These are phyloP conservation scores for Aphelenchoides bicaudatus DNA, from an alignment of 2,888 invertebrate genomes.

Conservation along the genomic window DNA sequence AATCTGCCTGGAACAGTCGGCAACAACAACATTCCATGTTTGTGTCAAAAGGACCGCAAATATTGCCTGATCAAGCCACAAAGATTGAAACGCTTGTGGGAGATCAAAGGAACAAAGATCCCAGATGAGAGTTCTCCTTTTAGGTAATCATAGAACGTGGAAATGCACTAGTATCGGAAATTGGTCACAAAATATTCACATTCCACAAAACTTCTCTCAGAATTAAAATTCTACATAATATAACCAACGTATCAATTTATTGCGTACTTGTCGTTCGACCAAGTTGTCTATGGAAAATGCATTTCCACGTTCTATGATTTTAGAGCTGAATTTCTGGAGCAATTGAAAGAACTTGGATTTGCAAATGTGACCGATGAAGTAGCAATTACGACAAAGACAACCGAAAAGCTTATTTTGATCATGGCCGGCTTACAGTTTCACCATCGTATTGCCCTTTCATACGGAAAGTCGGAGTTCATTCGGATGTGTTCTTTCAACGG, in stretches of 20 bases:
- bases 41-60: constrained; percentile 46
- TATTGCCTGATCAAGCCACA: constrained; percentile 53
- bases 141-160: no score
- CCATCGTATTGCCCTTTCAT: constrained; percentile 40
- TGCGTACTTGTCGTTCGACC: no score
- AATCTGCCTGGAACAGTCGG: constrained; percentile 56
- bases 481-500: constrained; percentile 59
- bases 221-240: no score
- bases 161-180: no score
- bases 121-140: constrained; percentile 38
- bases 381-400: constrained; percentile 57
- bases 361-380: constrained; percentile 57
- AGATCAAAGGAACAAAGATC: constrained; percentile 48
- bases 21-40: constrained; percentile 47
- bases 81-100: constrained; percentile 54
- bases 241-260: no score
- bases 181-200: background rate
- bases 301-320: no score
- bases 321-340: constrained; percentile 51
- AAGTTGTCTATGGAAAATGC: no score
- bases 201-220: background rate
- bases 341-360: constrained; percentile 51
- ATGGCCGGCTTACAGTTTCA: constrained; percentile 49
- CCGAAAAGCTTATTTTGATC: constrained; percentile 56
- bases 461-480: constrained; percentile 42